Evolutionary conservation across 1,140 invertebrate species (phyloP).

Genomic region (Oscheius sp.): DNA sequence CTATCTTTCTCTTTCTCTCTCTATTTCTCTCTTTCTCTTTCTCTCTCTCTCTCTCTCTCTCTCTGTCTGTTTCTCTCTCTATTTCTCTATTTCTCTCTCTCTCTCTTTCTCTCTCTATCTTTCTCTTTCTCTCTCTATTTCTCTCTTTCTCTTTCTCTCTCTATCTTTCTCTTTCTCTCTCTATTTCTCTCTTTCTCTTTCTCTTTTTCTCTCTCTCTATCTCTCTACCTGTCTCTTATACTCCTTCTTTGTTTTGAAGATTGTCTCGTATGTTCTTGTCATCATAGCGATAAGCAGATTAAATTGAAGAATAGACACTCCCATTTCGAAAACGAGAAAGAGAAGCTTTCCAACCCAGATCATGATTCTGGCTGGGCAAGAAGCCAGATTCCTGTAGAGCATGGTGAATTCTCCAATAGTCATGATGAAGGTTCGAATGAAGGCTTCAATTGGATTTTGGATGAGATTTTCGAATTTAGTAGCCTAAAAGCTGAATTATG

Average conservation of each 20-base stretch:
- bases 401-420: constrained; percentile 92
- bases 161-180: no score
- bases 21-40: neutral
- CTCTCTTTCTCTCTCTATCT: no score
- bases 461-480: constrained; percentile 56
- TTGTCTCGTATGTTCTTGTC: constrained; percentile 94
- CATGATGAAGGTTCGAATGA: constrained; percentile 96
- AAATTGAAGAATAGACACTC: constrained; percentile 87
- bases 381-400: constrained; percentile 81
- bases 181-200: no score
- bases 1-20: no score
- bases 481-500: neutral
- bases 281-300: constrained; percentile 99
- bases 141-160: no score
- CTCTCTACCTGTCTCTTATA: constrained; percentile 93
- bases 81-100: no score
- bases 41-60: no score
- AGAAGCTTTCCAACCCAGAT: constrained; percentile 64
- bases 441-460: constrained; percentile 76
- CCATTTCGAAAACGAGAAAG: constrained; percentile 91
- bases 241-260: constrained; percentile 92
- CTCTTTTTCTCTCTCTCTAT: no score
- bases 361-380: constrained; percentile 43
- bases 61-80: no score
- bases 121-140: no score